Evolutionary conservation across 2,888 invertebrate genomes (phyloP), one percentile per base, ranked within the genome.

Genomic region (Meghimatium bilineatum): DNA sequence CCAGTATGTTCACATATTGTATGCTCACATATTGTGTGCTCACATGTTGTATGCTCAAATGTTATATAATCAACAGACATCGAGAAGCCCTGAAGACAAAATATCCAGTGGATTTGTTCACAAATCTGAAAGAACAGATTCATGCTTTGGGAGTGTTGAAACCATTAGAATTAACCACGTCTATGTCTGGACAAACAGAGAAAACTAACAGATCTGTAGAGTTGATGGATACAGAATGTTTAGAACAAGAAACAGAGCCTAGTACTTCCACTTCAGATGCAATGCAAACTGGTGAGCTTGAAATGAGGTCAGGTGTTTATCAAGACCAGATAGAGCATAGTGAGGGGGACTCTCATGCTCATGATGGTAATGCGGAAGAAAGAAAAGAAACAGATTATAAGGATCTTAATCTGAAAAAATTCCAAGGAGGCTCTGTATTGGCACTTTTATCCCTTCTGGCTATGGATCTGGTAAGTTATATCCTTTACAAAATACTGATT

Each of bases 401-500:
- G n/a, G 32, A 44, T 0, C 49, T 83, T 56, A 66, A 83, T 20
- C 20, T 78, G 5, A 52, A 49, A 20, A 71, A 71, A 26, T 78
- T 44, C 49, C 83, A 83, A 20, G 83, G 78, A n/a, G 83, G 78
- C 1, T 34, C 83, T 32, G 56, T 32, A 10, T 60, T 83, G 44
- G 49, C 72, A n/a, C 20, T 78, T 0, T 12, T 83, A 12, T 44
- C 78, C 17, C 63, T 83, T 17, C 3, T 72, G n/a, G 79, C 78
- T 32, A 29, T 79, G 34, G 74, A 72, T 63, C 23, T 78, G 79
- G 83, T 83, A 60, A 83, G 83, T 72, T 32, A 29, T 66, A 32
- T 32, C 14, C 66, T 66, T n/a, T 8, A 44, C 63, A 66, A 66
- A 32, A 66, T 2, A 32, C 10, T 23, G 6, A 20, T 32, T 20